These are phyloP conservation scores for Stramonita haemastoma DNA, from an alignment of 2,888 invertebrate species.

Conservation along the genomic window DNA sequence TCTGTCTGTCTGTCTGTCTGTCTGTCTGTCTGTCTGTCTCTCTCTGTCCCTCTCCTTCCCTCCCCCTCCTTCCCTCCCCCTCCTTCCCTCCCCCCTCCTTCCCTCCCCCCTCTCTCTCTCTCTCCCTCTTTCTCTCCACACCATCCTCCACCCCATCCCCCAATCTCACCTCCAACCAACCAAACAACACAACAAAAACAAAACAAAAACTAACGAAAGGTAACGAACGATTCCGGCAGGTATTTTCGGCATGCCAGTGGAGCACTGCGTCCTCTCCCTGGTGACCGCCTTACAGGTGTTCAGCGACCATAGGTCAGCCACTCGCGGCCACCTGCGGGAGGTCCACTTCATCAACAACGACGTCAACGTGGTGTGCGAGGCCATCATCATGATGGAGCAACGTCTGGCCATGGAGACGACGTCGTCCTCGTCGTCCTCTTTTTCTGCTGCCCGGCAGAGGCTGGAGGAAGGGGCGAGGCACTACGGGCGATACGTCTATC, in stretches of 20 bases:
- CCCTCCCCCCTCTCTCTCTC: too few relatives aligned
- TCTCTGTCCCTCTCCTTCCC: too few relatives aligned
- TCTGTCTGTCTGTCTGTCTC: too few relatives aligned
- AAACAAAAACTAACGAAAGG: too few relatives aligned
- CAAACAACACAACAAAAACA: too few relatives aligned
- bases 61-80: too few relatives aligned
- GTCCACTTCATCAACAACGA: conserved; percentile 58
- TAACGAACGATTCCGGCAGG: conserved; percentile 43
- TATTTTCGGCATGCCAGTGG: conserved; percentile 55
- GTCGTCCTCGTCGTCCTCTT: too few relatives aligned
- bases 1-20: too few relatives aligned
- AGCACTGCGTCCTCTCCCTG: conserved; percentile 54
- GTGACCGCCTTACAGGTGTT: conserved; percentile 51
- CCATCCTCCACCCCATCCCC: too few relatives aligned
- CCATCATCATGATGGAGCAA: conserved; percentile 40
- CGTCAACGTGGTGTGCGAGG: conserved; percentile 44
- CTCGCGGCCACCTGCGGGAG: conserved; percentile 43
- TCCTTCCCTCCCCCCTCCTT: too few relatives aligned
- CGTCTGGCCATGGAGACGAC: conserved; percentile 11
- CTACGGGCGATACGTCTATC: not conserved
- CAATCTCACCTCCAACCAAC: too few relatives aligned
- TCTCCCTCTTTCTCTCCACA: too few relatives aligned
- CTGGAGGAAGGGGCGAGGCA: not conserved
- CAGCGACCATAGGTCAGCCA: not conserved
- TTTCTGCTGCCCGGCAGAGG: not conserved